phyloP scores from a whole-genome alignment of 2,797 vertebrate species.

The Bufotes viridis region DNA sequence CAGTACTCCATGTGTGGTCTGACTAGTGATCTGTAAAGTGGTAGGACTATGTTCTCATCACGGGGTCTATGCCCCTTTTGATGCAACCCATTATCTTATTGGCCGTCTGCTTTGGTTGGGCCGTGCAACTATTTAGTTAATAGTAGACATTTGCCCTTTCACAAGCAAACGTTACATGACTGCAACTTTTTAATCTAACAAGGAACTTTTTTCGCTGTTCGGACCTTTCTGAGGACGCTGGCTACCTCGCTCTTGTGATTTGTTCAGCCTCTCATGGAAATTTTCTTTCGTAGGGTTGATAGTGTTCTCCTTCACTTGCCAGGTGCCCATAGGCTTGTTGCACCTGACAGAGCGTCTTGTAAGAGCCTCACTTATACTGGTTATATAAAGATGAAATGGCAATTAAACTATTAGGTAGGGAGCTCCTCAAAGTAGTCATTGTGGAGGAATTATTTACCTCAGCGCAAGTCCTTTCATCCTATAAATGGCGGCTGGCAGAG shows the following conservation, averaged over 20 bases:
- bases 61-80: no score
- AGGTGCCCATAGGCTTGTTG: not conserved
- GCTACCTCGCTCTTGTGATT: not conserved
- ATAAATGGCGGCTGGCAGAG: conserved; percentile 19
- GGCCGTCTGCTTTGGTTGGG: no score
- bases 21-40: no score
- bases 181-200: no score
- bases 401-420: conserved; percentile 13
- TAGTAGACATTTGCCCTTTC: no score
- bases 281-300: not conserved
- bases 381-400: not conserved
- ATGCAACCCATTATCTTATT: no score
- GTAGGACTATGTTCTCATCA: no score
- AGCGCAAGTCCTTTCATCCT: not conserved
- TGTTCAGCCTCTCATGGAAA: not conserved
- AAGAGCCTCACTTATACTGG: not conserved
- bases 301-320: not conserved
- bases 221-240: no score
- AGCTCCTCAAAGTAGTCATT: conserved; percentile 6
- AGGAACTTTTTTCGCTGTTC: no score
- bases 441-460: not conserved
- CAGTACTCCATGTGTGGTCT: no score
- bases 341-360: not conserved
- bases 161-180: no score
- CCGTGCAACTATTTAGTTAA: no score